Evolutionary conservation across 2,888 invertebrate genomes (phyloP).

Genomic region (Ormia ochracea): DNA sequence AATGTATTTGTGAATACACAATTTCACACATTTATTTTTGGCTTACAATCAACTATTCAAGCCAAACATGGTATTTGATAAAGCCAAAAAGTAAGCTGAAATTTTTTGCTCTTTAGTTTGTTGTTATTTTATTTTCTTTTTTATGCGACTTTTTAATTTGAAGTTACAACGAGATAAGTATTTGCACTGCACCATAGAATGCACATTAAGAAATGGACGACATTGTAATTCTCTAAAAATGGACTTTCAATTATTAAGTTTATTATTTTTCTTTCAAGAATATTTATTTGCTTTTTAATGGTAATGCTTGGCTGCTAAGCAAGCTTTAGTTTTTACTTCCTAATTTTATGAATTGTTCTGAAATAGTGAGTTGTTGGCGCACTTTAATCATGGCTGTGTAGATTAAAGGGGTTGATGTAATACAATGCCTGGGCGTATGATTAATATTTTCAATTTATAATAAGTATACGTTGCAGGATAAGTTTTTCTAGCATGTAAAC

Average conservation of each 20-base stretch:
- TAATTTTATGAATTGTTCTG: too few relatives aligned
- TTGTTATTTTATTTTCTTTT: background rate
- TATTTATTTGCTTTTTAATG: background rate
- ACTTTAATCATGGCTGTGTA: too few relatives aligned
- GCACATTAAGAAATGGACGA: conserved; percentile 38
- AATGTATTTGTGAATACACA: conserved; percentile 37
- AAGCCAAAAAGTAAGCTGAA: conserved; percentile 55
- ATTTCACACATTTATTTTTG: conserved; percentile 49
- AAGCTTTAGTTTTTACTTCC: too few relatives aligned
- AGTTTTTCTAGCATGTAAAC: too few relatives aligned
- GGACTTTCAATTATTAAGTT: conserved; percentile 18
- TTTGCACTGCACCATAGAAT: conserved; percentile 9
- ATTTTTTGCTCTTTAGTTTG: conserved; percentile 11
- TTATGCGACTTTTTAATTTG: background rate
- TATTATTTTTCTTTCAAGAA: background rate
- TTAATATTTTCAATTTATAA: too few relatives aligned
- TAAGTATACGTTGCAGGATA: too few relatives aligned
- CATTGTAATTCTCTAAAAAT: conserved; percentile 41
- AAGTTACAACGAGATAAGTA: background rate
- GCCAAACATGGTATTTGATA: conserved; percentile 57
- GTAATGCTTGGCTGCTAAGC: too few relatives aligned
- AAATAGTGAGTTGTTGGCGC: too few relatives aligned
- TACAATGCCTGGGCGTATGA: too few relatives aligned
- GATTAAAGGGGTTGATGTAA: too few relatives aligned
- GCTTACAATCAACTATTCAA: conserved; percentile 54